phyloP scores from a whole-genome alignment of 2,888 invertebrate species.

The Galerucella nymphaeae region DNA sequence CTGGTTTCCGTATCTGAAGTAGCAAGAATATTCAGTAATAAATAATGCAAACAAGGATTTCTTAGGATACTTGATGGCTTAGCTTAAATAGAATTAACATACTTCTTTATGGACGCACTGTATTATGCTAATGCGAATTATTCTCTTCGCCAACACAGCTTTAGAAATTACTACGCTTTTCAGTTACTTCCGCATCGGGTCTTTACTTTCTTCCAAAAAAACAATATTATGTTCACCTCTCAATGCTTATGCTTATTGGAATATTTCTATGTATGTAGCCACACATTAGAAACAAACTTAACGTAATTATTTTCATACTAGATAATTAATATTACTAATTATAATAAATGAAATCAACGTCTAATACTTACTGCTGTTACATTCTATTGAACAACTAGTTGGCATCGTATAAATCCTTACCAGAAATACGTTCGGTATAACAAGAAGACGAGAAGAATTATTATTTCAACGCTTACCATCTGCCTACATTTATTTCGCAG shows the following conservation, averaged over 20 bases:
- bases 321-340: neutral
- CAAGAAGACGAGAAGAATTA: neutral
- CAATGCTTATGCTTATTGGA: neutral
- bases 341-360: slow-evolving; percentile 1
- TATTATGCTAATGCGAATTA: too few species aligned
- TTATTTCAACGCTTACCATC: slow-evolving; percentile 6
- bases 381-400: slow-evolving; percentile 8
- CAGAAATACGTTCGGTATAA: neutral
- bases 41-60: too few species aligned
- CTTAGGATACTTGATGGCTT: too few species aligned
- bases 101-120: too few species aligned
- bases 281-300: neutral
- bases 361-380: neutral
- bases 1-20: too few species aligned
- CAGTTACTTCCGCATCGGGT: too few species aligned
- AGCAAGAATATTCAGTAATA: too few species aligned
- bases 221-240: too few species aligned
- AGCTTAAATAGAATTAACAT: too few species aligned
- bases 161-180: too few species aligned
- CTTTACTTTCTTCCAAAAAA: too few species aligned
- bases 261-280: neutral
- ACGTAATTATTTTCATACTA: neutral
- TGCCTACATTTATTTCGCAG: slow-evolving; percentile 5
- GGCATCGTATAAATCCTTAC: neutral
- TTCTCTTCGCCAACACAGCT: too few species aligned